Conservation (phyloP, 2,888 invertebrate genomes). For the Cephus runcator region DNA sequence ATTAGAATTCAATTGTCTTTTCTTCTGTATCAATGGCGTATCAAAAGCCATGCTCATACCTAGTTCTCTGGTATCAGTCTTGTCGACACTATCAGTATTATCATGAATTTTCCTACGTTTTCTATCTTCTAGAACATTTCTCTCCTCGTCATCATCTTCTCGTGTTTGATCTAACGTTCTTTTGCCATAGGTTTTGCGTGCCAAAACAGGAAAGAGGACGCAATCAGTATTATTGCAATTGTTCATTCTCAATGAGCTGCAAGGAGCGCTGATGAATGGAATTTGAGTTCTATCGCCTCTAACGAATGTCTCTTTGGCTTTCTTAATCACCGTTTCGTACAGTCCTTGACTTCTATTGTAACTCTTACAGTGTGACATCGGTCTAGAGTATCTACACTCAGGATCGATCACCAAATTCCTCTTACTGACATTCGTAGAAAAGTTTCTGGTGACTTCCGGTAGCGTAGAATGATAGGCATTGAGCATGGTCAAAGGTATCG, state of each 20-base stretch:
- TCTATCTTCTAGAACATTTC: conserved; percentile 17
- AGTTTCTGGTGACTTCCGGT: conserved; percentile 51
- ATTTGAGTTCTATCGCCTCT: conserved; percentile 44
- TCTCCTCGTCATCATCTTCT: conserved; percentile 9
- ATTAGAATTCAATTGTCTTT: conserved; percentile 28
- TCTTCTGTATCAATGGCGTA: conserved; percentile 56
- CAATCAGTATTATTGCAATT: conserved; percentile 33
- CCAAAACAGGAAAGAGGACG: conserved; percentile 45
- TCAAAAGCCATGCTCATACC: conserved; percentile 40
- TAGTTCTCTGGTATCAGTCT: conserved; percentile 20
- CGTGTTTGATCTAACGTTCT: conserved; percentile 43
- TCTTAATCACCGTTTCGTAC: conserved; percentile 48
- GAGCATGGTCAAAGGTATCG: conserved; percentile 42
- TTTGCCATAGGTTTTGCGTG: conserved; percentile 33
- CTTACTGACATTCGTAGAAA: conserved; percentile 33
- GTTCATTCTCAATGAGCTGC: conserved; percentile 39
- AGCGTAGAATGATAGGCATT: conserved; percentile 55
- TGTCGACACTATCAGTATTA: conserved; percentile 21
- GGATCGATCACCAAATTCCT: conserved; percentile 23
- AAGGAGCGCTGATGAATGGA: conserved; percentile 60
- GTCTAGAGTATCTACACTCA: conserved; percentile 47
- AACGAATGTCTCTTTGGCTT: conserved; percentile 53
- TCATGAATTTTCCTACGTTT: conserved; percentile 36
- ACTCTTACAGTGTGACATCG: conserved; percentile 54
- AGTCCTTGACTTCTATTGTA: conserved; percentile 33